Evolutionary conservation across 2,797 vertebrate species (phyloP), one percentile per base, ranked within the genome.

Genomic region (Premnoplex brunnescens): DNA sequence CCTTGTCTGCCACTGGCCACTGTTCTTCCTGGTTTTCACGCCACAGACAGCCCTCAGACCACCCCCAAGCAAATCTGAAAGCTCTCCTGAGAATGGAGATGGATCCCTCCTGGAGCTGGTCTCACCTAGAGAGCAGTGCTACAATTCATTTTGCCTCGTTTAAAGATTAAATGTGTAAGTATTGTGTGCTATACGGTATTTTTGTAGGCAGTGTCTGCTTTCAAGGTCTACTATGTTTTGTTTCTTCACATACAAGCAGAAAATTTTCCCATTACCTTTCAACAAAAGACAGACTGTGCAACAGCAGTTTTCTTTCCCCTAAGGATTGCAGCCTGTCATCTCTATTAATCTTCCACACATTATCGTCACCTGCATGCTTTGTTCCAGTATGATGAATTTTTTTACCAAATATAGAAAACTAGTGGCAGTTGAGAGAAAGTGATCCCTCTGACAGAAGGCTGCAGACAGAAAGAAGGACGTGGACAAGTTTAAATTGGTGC

Each of bases 271-370:
- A 34, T 85, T 94, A 58, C 30, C 44, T 85, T 95, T 85, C 66
- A 93, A 63, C 62, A 60, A 81, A 93, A 93, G 79, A 14, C 74
- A 87, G 74, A 58, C 56, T 67, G 80, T 91, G 56, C 34, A 87
- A 26, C 51, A 79, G 75, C 63, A 83, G 24, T 88, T 91, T 78
- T 82, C 37, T 43, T 67, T 85, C 73, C 83, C 77, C 34, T 73
- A 51, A 69, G 88, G 88, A 91, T 71, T 41, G 26, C 66, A 77
- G 41, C 28, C 60, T 95, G 81, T 84, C 83, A 64, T 92, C 60
- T 88, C 67, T 91, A 73, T 91, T 93, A 82, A 76, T 93, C 86
- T 85, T 91, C 63, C 63, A 34, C 63, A 72, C 37, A 10, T 91
- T 94, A 85, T 91, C 1, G 2, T 95, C 78, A 89, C 51, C 63